Percentiles rank a stretch among this genome's conserved stretches.
These are phyloP conservation scores for Antedon mediterranea DNA, from an alignment of 53 echinoderm and acorn worm genomes.

Conservation along the genomic window DNA sequence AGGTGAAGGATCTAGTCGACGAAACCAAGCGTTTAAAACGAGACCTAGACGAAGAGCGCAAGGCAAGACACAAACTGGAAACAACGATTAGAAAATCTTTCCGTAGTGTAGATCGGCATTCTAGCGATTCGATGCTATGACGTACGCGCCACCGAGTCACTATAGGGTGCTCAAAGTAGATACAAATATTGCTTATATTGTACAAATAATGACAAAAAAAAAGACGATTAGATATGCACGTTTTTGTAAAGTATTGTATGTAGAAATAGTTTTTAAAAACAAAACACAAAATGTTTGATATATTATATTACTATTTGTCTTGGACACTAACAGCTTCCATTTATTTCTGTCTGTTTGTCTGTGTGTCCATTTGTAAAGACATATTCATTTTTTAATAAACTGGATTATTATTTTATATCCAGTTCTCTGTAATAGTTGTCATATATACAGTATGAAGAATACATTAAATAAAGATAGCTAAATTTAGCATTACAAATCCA, in stretches of 20 bases:
- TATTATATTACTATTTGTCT: no score
- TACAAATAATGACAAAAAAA: neutral
- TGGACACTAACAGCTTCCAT: no score
- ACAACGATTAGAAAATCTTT: slow-evolving; percentile 81
- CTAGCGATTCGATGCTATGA: neutral
- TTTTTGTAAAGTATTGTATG: neutral
- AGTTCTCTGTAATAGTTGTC: no score
- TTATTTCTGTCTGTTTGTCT: no score
- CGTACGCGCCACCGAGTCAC: neutral
- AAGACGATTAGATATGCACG: neutral
- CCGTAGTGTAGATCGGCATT: slow-evolving; percentile 48
- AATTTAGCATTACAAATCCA: no score
- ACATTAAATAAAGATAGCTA: no score
- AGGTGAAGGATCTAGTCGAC: slow-evolving; percentile 87
- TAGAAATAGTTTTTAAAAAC: neutral
- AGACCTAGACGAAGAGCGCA: slow-evolving; percentile 72
- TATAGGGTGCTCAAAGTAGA: neutral
- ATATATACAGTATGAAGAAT: no score
- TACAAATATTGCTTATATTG: neutral
- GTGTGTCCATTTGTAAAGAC: no score
- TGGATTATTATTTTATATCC: no score
- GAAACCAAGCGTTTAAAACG: slow-evolving; percentile 81
- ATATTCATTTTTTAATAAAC: no score
- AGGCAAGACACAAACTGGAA: slow-evolving; percentile 76
- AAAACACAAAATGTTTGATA: no score